These are phyloP conservation scores for Lepetodrilus schrolli DNA, from an alignment of 2,888 invertebrate genomes.

Conservation along the genomic window DNA sequence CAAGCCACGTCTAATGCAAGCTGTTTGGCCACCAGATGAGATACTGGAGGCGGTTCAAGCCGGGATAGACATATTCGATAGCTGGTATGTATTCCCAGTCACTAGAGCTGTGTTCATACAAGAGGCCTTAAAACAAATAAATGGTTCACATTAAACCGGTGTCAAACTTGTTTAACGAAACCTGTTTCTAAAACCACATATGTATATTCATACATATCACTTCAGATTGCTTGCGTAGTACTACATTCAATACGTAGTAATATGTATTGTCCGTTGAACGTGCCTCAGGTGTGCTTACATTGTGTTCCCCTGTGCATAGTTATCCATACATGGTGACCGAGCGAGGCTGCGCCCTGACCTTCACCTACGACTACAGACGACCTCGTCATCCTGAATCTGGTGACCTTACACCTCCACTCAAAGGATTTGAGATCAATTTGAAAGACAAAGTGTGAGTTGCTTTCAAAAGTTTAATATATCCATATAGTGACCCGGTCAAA, in stretches of 20 bases:
- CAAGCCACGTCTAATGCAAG: slow-evolving; percentile 84
- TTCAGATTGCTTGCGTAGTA: too few relatives aligned
- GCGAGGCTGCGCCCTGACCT: slow-evolving; percentile 62
- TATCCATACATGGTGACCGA: slow-evolving; percentile 68
- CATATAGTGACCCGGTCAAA: too few relatives aligned
- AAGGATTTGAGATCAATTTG: slow-evolving; percentile 59
- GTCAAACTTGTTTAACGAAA: too few relatives aligned
- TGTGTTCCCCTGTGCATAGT: slow-evolving; percentile 37
- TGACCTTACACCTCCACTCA: slow-evolving; percentile 32
- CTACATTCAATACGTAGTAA: background rate
- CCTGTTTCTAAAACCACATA: too few relatives aligned
- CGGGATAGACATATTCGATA: slow-evolving; percentile 92
- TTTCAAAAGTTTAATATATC: background rate
- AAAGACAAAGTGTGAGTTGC: slow-evolving; percentile 62
- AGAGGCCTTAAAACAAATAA: background rate
- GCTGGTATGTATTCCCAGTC: background rate
- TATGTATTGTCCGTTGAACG: background rate
- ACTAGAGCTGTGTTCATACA: background rate
- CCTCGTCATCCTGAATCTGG: background rate
- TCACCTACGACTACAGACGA: slow-evolving; percentile 45
- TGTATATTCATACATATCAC: too few relatives aligned
- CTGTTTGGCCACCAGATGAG: slow-evolving; percentile 85
- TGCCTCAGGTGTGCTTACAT: background rate
- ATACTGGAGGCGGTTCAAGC: slow-evolving; percentile 83
- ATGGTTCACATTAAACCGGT: too few relatives aligned